phyloP scores from a whole-genome alignment of 2,113 vertebrate species.

The Eonycteris spelaea region DNA sequence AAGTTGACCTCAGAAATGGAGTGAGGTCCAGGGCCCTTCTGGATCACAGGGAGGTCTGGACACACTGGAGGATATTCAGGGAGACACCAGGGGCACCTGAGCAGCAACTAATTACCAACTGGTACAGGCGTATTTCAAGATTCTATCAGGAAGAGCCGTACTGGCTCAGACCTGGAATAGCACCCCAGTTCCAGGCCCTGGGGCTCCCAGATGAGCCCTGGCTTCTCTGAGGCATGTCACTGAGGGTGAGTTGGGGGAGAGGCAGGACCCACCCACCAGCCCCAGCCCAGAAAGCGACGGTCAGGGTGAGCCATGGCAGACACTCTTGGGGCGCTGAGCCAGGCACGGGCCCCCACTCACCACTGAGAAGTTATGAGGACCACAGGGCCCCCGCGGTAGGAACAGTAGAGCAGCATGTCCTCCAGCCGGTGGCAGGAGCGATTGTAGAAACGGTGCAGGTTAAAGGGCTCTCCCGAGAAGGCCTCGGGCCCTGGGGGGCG shows the following conservation, averaged over 20 bases:
- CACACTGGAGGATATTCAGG: neutral
- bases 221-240: neutral
- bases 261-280: neutral
- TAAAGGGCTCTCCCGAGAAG: constrained; percentile 83
- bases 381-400: constrained; percentile 89
- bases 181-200: neutral
- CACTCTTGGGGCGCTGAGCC: neutral
- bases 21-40: neutral
- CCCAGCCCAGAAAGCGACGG: neutral
- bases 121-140: neutral
- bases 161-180: neutral
- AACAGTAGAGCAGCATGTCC: constrained; percentile 95
- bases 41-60: neutral
- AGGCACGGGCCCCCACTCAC: constrained; percentile 82
- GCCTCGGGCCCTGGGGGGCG: constrained; percentile 75
- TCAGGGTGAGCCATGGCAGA: neutral
- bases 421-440: constrained; percentile 93
- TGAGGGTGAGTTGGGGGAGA: neutral
- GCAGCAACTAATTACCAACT: neutral
- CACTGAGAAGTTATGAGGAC: constrained; percentile 90
- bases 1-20: neutral
- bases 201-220: neutral
- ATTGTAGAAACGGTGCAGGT: constrained; percentile 90
- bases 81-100: neutral
- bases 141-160: neutral